Evolutionary conservation across 2,888 invertebrate species (phyloP).

Genomic region (Strigamia transsilvanica): DNA sequence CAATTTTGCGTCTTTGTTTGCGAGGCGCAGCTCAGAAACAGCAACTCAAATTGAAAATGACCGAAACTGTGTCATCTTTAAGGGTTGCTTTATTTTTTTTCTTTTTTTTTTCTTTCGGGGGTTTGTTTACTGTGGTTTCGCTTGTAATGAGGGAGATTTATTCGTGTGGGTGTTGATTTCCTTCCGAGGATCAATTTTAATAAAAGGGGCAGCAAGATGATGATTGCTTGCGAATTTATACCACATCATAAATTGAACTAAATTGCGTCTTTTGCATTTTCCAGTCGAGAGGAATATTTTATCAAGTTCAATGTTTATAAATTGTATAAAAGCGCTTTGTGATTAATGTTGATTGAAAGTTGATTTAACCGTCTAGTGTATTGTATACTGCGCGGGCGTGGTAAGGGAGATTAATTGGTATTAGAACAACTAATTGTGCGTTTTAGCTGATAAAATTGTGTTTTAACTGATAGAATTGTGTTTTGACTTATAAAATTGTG

Average conservation of each 20-base stretch:
- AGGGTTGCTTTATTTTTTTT: background rate
- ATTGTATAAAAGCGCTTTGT: background rate
- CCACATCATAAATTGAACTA: constrained; percentile 42
- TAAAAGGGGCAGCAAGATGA: constrained; percentile 36
- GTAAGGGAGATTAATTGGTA: no score
- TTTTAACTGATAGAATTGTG: no score
- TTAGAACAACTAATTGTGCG: no score
- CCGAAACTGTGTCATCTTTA: background rate
- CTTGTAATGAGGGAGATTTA: constrained; percentile 18
- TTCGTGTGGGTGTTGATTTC: constrained; percentile 39
- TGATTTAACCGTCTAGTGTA: no score
- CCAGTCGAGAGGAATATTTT: background rate
- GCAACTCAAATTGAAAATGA: constrained; percentile 45
- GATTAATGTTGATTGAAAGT: no score
- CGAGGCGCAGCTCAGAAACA: constrained; percentile 1
- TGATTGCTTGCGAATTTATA: constrained; percentile 36
- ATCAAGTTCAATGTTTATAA: background rate
- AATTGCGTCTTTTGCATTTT: constrained; percentile 16
- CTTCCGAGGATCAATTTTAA: constrained; percentile 43
- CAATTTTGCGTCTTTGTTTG: constrained; percentile 46
- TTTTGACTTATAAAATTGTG: no score
- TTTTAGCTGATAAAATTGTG: no score
- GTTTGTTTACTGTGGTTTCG: background rate
- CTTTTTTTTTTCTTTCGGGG: background rate
- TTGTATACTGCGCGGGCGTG: no score